Base-by-base conservation (phyloP, 2,888 invertebrate genomes). In the Plebejus melissa region DNA sequence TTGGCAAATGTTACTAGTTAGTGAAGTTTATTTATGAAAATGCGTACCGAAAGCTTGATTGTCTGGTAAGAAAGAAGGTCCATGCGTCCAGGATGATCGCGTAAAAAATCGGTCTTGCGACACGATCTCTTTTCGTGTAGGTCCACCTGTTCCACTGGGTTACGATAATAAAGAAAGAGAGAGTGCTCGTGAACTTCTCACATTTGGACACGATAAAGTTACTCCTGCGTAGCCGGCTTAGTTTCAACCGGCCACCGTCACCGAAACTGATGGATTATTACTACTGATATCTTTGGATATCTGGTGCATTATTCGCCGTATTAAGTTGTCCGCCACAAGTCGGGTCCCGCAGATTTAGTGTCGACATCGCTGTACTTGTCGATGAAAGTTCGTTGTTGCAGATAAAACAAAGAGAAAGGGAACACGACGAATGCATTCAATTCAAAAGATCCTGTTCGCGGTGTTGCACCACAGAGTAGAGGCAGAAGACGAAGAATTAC, bases 381-480 rank as follows among this genome's bases (percentile, higher is more conserved):
- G 81, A 82, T 82, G 81, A 82, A 82, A 82, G 81, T 82, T 74
- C 74, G 78, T 78, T 79, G 78, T 80, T 78, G 77, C 77, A 78
- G 81, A 81, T 81, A 81, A 36, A 79, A 80, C 80, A 75, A 78
- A 81, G 81, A 81, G 81, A 82, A 82, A 82, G 81, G 81, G 80
- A 79, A 79, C 79, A 79, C 77, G 79, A 79, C 77, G 79, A 79
- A 77, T 77, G 81, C 74, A 76, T 79, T 77, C 76, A 75, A 77
- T 77, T 79, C 77, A 77, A 75, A 72, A 76, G 75, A 74, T 76
- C 75, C 69, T 60, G 74, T 57, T 75, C 74, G 46, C 41, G 22
- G 22, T 22, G 57, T 41, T 74, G 71, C 76, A 60, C 41, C 41
- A 41, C 41, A 41, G 41, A 41, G 41, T 60, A 60, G 28, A 11